Base-by-base conservation (phyloP, 2,888 invertebrate genomes). In the Drosophila vallismaia region DNA sequence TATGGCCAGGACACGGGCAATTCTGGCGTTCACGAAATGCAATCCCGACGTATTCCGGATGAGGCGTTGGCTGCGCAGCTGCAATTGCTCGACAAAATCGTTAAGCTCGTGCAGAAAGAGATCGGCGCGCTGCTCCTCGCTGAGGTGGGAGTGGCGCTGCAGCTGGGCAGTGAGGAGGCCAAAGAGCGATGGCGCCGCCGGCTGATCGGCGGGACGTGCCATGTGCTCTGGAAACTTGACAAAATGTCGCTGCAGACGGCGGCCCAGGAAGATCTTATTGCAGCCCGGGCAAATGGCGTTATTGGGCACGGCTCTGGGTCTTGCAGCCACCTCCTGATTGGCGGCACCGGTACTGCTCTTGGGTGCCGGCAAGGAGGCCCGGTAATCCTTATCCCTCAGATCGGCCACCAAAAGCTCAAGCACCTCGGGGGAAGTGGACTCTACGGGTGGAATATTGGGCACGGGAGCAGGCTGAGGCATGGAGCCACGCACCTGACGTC, bases 181-280 rank as follows among this genome's bases (percentile, higher is more conserved):
- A 71, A 91, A 91, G 0, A 91, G 74, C 0, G 89, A 86, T 0
- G 52, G 0, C 14, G 36, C 5, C 31, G 45, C 53, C 0, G 28
- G 36, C 0, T 38, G 74, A 0, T 49, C 55, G 0, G 19, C 50
- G 8, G 58, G 57, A 14, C 59, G 74, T 45, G 74, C 66, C 79
- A 89, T 89, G 55, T 92, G 92, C 31, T 90, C 90, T 0, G 92
- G 92, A 74, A 85, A 88, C 57, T 89, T 78, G 10, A 86, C 84
- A 44, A 86, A 90, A 71, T 92, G 92, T 0, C 88, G 85, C 62
- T 90, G 82, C 76, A 92, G 60, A 3, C 91, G 86, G 36, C 86
- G 85, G 0, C 92, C 92, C 42, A 91, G 70, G 62, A 91, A 92
- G 7, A 91, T 89, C 76, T 91, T 91, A 24, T 89, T 86, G 67